A percentile compares a stretch with the other conserved stretches of the same genome.
Evolutionary conservation across 2,888 invertebrate genomes (phyloP).

Genomic region (Agrotis puta): DNA sequence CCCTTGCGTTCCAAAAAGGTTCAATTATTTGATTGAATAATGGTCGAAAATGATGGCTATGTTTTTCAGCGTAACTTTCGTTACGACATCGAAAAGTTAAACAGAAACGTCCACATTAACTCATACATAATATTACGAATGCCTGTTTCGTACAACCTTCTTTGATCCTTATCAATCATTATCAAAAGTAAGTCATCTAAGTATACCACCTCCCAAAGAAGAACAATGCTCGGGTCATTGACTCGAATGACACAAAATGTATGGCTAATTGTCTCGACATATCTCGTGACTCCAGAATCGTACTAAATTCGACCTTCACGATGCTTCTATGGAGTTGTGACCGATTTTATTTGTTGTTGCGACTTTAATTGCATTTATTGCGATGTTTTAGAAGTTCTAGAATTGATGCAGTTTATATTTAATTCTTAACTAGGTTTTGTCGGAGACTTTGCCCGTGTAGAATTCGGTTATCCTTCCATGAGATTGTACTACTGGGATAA

Average conservation of each 20-base stretch:
- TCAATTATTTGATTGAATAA: too few species aligned
- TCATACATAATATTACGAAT: too few species aligned
- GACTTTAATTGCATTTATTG: background rate
- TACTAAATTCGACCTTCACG: conserved; percentile 30
- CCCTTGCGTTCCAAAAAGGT: too few species aligned
- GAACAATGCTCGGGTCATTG: conserved; percentile 51
- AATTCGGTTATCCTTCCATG: too few species aligned
- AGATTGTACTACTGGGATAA: too few species aligned
- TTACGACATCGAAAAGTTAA: too few species aligned
- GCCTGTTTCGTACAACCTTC: background rate
- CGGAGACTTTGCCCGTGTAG: too few species aligned
- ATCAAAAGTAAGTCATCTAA: conserved; percentile 41
- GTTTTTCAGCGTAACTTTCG: too few species aligned
- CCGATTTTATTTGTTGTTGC: conserved; percentile 10
- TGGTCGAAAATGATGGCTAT: too few species aligned
- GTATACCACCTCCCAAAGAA: conserved; percentile 20
- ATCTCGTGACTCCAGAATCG: conserved; percentile 35
- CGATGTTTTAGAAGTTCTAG: background rate
- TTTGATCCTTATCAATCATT: conserved; percentile 39
- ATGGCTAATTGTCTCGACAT: conserved; percentile 25
- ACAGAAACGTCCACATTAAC: too few species aligned
- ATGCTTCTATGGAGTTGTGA: conserved; percentile 10
- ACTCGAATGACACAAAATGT: conserved; percentile 14
- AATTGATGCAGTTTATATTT: background rate
- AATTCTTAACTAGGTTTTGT: too few species aligned